Conservation (phyloP, 2,797 vertebrate species). For the Helarctos malayanus region DNA sequence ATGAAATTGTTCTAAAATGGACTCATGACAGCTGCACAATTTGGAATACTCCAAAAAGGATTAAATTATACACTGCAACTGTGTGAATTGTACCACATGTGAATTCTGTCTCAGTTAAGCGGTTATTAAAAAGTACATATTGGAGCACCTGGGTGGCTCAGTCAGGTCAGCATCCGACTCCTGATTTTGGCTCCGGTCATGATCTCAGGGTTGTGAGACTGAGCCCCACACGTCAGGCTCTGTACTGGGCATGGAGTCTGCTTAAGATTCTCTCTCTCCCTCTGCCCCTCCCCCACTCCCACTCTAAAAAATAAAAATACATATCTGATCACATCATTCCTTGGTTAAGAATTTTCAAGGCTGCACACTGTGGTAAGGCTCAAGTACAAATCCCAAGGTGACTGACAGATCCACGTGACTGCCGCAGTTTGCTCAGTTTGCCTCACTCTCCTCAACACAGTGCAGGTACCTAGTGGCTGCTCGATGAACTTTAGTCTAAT, state of each 20-base stretch:
- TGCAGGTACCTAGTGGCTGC: accelerated
- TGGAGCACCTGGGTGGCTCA: background rate
- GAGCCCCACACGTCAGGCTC: background rate
- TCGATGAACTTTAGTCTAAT: background rate
- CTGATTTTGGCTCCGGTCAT: background rate
- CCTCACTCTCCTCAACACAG: background rate
- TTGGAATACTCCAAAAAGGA: background rate
- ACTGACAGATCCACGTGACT: background rate
- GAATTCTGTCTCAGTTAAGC: background rate
- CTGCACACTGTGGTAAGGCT: background rate
- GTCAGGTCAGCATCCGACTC: background rate
- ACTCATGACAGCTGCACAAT: background rate
- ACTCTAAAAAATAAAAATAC: background rate
- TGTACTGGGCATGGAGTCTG: background rate
- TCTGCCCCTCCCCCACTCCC: background rate
- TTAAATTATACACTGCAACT: background rate
- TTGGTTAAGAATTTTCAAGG: background rate
- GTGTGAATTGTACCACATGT: background rate
- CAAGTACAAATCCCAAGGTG: background rate
- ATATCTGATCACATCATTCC: background rate
- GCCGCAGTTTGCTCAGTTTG: background rate
- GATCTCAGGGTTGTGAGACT: background rate
- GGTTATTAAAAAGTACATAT: background rate
- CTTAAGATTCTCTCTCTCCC: background rate
- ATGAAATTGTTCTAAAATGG: background rate